phyloP scores from a whole-genome alignment of 2,797 vertebrate genomes.

The Chelon labrosus region DNA sequence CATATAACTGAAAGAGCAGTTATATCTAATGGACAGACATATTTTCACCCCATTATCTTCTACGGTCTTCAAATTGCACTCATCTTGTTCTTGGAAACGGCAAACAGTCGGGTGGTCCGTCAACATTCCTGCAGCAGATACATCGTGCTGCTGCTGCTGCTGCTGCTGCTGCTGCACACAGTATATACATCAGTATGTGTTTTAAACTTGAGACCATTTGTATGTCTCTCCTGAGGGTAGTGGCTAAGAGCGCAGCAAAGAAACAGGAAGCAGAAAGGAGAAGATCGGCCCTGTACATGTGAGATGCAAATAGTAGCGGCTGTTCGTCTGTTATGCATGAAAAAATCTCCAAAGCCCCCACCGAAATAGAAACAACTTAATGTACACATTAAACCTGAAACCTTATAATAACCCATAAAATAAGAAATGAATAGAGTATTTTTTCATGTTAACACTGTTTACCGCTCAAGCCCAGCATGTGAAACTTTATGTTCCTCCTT shows the following conservation, averaged over 20 bases:
- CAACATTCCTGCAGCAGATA: neutral
- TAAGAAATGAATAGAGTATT: neutral
- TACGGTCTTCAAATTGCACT: constrained; percentile 4
- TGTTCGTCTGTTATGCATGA: neutral
- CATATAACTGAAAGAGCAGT: constrained; percentile 17
- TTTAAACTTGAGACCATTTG: neutral
- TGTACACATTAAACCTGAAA: too few species aligned
- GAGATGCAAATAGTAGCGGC: neutral
- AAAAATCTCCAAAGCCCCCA: neutral
- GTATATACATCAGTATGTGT: neutral
- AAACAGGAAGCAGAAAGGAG: constrained; percentile 54
- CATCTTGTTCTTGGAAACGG: neutral
- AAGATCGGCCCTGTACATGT: constrained; percentile 10
- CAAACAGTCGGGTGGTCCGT: neutral
- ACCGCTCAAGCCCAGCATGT: neutral
- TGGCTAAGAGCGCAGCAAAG: constrained; percentile 8
- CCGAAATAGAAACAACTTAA: neutral
- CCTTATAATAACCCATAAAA: neutral
- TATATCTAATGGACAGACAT: constrained; percentile 1
- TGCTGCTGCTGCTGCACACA: neutral
- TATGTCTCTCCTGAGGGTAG: constrained; percentile 5
- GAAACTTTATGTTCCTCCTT: constrained; percentile 40
- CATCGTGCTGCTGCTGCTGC: neutral
- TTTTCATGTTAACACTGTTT: neutral
- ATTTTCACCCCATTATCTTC: constrained; percentile 10